phyloP scores from a whole-genome alignment of 2,888 invertebrate genomes.

The Eupeodes latifasciatus region DNA sequence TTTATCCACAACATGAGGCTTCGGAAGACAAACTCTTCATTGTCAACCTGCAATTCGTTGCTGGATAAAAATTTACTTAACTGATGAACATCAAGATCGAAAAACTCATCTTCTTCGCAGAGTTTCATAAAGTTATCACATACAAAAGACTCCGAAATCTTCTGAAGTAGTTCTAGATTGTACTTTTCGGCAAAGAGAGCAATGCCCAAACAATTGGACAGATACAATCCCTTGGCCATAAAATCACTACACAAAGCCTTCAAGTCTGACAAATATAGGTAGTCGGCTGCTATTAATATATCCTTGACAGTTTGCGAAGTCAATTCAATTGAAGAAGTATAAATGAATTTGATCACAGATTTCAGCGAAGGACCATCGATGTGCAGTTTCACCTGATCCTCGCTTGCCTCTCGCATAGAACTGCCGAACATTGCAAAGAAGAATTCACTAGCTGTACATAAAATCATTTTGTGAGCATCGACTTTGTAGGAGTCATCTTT shows the following conservation, averaged over 20 bases:
- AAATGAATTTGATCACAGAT: slow-evolving; percentile 20
- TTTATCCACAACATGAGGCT: slow-evolving; percentile 35
- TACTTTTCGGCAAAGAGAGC: slow-evolving; percentile 29
- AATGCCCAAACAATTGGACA: slow-evolving; percentile 41
- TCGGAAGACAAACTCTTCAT: slow-evolving; percentile 34
- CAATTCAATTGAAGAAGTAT: slow-evolving; percentile 19
- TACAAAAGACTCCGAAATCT: background rate
- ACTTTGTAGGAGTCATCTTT: background rate
- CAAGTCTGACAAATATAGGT: background rate
- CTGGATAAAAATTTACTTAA: slow-evolving; percentile 25
- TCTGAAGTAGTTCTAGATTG: background rate
- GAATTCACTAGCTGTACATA: slow-evolving; percentile 40
- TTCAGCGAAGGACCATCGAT: slow-evolving; percentile 23
- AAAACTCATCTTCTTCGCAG: slow-evolving; percentile 25
- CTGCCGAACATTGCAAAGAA: slow-evolving; percentile 38
- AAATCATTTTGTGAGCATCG: slow-evolving; percentile 38
- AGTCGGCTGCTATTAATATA: background rate
- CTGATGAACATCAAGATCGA: slow-evolving; percentile 8
- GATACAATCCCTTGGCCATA: slow-evolving; percentile 30
- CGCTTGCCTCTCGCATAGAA: background rate
- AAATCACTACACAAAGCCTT: slow-evolving; percentile 24
- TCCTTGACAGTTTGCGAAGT: slow-evolving; percentile 14
- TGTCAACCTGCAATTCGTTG: background rate
- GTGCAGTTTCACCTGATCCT: slow-evolving; percentile 9
- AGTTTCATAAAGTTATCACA: background rate